Evolutionary conservation across 2,797 vertebrate genomes (phyloP).

Genomic region (Sebastiscus tertius): DNA sequence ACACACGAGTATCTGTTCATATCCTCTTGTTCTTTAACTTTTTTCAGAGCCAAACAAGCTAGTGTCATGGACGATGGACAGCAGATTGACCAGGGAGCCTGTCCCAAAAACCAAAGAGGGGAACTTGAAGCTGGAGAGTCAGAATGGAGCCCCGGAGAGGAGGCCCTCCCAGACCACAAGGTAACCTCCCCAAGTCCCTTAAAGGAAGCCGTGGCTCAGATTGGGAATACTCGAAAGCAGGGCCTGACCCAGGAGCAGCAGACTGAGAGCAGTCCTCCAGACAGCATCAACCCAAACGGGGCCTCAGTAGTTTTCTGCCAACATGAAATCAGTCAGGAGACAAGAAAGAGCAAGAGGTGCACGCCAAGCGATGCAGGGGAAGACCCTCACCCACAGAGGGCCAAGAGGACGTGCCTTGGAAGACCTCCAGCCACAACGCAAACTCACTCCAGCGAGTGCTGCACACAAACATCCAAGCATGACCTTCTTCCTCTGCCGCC

Average conservation of each 20-base stretch:
- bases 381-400: conserved; percentile 64
- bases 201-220: conserved; percentile 26
- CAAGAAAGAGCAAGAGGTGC: conserved; percentile 61
- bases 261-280: conserved; percentile 28
- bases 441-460: conserved; percentile 52
- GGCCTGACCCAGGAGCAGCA: conserved; percentile 33
- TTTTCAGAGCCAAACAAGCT: conserved; percentile 77
- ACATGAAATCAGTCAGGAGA: conserved; percentile 51
- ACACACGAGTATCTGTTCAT: conserved; percentile 63
- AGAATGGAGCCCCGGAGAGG: conserved; percentile 42
- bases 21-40: conserved; percentile 48
- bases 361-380: conserved; percentile 68
- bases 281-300: conserved; percentile 27
- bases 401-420: conserved; percentile 79
- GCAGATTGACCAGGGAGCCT: conserved; percentile 30
- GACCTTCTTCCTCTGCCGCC: conserved; percentile 63
- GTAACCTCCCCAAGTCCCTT: conserved; percentile 4
- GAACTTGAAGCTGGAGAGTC: conserved; percentile 48
- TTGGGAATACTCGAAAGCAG: conserved; percentile 11
- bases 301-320: conserved; percentile 39
- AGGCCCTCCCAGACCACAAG: conserved; percentile 15
- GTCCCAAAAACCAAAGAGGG: conserved; percentile 25
- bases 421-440: conserved; percentile 65
- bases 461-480: conserved; percentile 66
- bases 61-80: conserved; percentile 22